Evolutionary conservation across 2,113 vertebrate species (phyloP).

Genomic region (Solea senegalensis): DNA sequence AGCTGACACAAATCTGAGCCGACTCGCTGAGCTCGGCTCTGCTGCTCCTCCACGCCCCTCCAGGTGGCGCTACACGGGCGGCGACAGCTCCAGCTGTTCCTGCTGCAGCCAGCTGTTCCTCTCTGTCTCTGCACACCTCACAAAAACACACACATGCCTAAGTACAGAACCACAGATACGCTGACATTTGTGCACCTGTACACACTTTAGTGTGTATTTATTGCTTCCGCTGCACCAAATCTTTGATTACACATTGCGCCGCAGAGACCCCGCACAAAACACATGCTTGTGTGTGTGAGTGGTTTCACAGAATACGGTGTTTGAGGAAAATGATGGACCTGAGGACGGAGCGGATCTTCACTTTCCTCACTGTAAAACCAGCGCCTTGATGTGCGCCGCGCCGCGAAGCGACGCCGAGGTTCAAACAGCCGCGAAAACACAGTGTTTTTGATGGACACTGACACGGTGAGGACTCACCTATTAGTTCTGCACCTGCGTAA

Average conservation of each 20-base stretch:
- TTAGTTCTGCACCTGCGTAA: too few species aligned
- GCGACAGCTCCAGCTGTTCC: conserved; percentile 64
- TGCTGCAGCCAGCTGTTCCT: conserved; percentile 62
- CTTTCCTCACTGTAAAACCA: conserved; percentile 59
- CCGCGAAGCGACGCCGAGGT: conserved; percentile 19
- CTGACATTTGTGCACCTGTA: not conserved
- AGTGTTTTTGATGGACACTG: conserved; percentile 2
- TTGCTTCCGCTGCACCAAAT: conserved; percentile 58
- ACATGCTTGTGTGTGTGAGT: conserved; percentile 48
- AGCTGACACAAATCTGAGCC: conserved; percentile 16
- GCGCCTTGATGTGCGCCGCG: conserved; percentile 30
- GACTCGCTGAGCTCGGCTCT: not conserved
- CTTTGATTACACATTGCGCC: conserved; percentile 62
- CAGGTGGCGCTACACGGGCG: conserved; percentile 17
- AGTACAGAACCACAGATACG: conserved; percentile 15
- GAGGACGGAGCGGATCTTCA: conserved; percentile 26
- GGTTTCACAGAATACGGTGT: conserved; percentile 23
- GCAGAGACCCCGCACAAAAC: conserved; percentile 27
- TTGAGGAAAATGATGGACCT: conserved; percentile 50
- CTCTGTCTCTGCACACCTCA: conserved; percentile 5
- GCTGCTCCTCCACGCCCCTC: not conserved
- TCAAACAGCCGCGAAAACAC: conserved; percentile 3
- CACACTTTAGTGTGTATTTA: conserved; percentile 35
- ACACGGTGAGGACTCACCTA: not conserved
- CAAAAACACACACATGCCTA: conserved; percentile 30